phyloP scores from a whole-genome alignment of 1,140 invertebrate species.

The Drosophila lacertosa region DNA sequence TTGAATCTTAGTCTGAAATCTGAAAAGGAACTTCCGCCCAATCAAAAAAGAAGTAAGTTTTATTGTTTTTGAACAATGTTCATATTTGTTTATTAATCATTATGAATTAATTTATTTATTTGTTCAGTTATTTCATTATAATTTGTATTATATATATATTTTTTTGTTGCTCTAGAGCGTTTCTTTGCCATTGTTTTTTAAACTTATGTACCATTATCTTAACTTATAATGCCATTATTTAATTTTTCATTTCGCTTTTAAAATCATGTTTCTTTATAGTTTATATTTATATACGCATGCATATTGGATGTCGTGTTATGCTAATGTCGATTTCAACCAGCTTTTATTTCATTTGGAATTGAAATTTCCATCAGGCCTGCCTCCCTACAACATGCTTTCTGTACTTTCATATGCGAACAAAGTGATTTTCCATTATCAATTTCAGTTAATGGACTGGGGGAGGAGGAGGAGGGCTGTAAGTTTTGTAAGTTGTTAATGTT shows the following conservation, averaged over 20 bases:
- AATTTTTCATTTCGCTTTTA: conserved; percentile 67
- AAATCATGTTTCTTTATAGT: conserved; percentile 75
- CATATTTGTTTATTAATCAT: conserved; percentile 83
- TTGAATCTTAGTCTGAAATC: too few relatives aligned
- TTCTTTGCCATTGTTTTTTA: conserved; percentile 79
- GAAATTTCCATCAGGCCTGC: conserved; percentile 9
- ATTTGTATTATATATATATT: conserved; percentile 75
- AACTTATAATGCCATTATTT: conserved; percentile 82
- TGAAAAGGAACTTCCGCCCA: too few relatives aligned
- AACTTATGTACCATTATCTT: conserved; percentile 82
- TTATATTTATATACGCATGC: conserved; percentile 45
- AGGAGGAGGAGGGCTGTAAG: neutral
- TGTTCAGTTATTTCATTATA: conserved; percentile 81
- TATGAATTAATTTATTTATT: conserved; percentile 83
- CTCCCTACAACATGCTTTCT: conserved; percentile 37
- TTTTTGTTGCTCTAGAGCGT: conserved; percentile 77
- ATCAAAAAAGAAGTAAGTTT: neutral
- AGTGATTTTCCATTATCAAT: conserved; percentile 56
- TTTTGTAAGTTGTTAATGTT: conserved; percentile 42
- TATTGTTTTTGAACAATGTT: conserved; percentile 83
- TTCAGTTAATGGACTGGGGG: conserved; percentile 25
- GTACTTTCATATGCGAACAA: conserved; percentile 65
- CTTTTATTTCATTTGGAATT: conserved; percentile 35
- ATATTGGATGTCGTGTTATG: conserved; percentile 51
- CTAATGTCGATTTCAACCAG: conserved; percentile 51